phyloP scores from a whole-genome alignment of 2,797 vertebrate genomes.

The Hylomyscus alleni region DNA sequence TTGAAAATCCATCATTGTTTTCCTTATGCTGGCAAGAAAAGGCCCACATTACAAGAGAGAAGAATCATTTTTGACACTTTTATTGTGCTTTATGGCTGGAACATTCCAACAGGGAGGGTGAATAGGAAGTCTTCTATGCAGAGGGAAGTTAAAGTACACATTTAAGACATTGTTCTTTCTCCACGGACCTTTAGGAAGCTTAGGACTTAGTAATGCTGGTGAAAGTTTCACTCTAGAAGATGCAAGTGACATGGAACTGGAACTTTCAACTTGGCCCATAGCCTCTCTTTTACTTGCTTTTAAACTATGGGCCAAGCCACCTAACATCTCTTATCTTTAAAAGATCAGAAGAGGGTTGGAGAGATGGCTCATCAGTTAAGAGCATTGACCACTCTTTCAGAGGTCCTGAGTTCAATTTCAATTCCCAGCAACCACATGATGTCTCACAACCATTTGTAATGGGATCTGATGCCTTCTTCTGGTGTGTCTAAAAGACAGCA shows the following conservation, averaged over 20 bases:
- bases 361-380: not conserved
- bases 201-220: not conserved
- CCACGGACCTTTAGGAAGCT: not conserved
- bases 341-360: not conserved
- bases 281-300: not conserved
- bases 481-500: not conserved
- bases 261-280: not conserved
- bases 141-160: not conserved
- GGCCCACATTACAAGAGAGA: conserved; percentile 41
- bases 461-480: not conserved
- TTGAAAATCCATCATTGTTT: conserved; percentile 76
- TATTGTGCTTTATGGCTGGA: conserved; percentile 64
- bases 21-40: conserved; percentile 51
- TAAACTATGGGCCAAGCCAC: not conserved
- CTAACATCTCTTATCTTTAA: not conserved
- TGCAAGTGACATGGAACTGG: not conserved
- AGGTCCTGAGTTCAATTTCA: not conserved
- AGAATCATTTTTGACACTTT: conserved; percentile 74
- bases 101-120: conserved; percentile 17
- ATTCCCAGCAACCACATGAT: not conserved
- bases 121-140: not conserved
- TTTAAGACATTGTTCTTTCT: conserved; percentile 34
- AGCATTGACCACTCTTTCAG: not conserved
- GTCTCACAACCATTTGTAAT: not conserved
- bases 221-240: not conserved